Evolutionary conservation across 2,888 invertebrate genomes (phyloP), one percentile per base, ranked within the genome.

Genomic region (Lydus trimaculatus): DNA sequence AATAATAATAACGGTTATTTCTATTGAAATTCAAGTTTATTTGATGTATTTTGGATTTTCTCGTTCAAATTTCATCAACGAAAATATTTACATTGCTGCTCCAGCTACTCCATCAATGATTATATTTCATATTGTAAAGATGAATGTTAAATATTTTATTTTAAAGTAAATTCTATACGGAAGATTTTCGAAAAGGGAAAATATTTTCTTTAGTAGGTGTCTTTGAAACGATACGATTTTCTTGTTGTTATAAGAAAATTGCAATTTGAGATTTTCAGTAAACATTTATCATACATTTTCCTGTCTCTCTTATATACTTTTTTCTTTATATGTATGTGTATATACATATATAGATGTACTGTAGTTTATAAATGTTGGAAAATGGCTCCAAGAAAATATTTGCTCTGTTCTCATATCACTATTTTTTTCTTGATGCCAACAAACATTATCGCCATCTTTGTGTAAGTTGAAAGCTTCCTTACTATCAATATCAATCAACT

Each of bases 401-500:
- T 48, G 11, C 48, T 11, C 4, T 48, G 11, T 48, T 20, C 48
- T 48, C 48, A 48, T 48, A 48, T 48, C 20, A 48, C 48, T 20
- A 48, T 48, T 48, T 48, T 20, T 48, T 48, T 20, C 9, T 8
- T 13, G 20, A 7, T 48, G 8, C 9, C 48, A 48, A 48, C 20
- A 48, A 48, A 48, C 48, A 48, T 48, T 48, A 48, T 48, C 48
- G 48, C 48, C 20, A 48, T 20, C 20, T 48, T 48, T 48, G 48
- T 23, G 48, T 20, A 48, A 2, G 48, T 48, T 48, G 48, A 48
- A 48, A 48, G 48, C 48, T 48, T 48, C 48, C 48, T 20, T 11
- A 48, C 48, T 48, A 48, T 48, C 48, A 48, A 48, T 48, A 48
- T 48, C 48, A 48, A 48, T 48, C 48, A 48, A 48, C 48, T 48